Evolutionary conservation across 2,113 vertebrate genomes (phyloP), one percentile per base, ranked within the genome.

Genomic region (Urocynchramus pylzowi): DNA sequence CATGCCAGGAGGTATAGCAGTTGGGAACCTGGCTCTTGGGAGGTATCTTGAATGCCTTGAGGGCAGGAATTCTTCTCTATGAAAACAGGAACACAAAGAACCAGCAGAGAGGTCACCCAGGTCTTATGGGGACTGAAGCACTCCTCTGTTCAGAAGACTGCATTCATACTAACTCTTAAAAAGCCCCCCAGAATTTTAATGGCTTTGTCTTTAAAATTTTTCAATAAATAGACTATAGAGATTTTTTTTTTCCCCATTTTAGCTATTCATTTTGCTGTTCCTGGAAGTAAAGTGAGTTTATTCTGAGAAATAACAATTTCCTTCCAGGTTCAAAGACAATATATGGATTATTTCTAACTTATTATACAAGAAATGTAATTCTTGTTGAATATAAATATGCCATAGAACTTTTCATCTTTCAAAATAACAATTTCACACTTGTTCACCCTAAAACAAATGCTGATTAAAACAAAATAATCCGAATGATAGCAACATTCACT

Each of bases 31-130:
- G 37, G 23, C 18, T 73, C 77, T 53, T 35, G 86, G 60, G 49
- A 77, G 81, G 35, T 1, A 41, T 12, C 44, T 2, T 7, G 16
- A 52, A 39, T 0, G 1, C 41, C 54, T 6, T 21, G 10, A 39
- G 53, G 52, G 16, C 30, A 69, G 68, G 49, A 87, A 77, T 80
- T 68, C 20, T 60, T 35, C 30, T 74, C 45, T 20, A 7, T 11
- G 15, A 0, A 1, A 59, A 75, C 5, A 53, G 31, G 20, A 83
- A 17, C 12, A 41, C 0, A 0, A 60, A n/a, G 26, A 59, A 24
- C 7, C 14, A 44, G 26, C 3, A 61, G 45, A 52, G 10, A 21
- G 5, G 2, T 39, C 30, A n/a, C 24, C 18, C 22, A 7, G 14
- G 57, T 79, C 30, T 28, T 4, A 16, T 7, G 11, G 33, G 39